Conservation (phyloP, 2,113 vertebrate species). For the Athene noctua region DNA sequence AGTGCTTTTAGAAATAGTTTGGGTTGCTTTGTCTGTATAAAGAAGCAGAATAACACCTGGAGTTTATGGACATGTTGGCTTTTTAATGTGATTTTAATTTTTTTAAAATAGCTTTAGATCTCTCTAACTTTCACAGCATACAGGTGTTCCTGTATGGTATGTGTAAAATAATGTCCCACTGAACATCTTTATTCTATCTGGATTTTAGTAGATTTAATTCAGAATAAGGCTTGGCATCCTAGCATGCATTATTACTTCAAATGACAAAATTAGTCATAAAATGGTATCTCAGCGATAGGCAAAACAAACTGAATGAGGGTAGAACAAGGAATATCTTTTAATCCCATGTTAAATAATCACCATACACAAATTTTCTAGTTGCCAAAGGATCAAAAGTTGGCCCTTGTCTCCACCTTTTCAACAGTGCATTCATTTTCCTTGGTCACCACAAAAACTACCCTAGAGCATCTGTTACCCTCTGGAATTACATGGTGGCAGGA, state of each 20-base stretch:
- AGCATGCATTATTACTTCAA: not conserved
- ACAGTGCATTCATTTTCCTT: not conserved
- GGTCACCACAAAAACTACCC: not conserved
- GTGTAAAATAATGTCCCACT: not conserved
- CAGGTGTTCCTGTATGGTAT: not conserved
- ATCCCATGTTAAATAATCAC: not conserved
- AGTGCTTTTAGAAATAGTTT: not conserved
- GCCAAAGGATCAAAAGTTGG: not conserved
- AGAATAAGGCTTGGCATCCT: not conserved
- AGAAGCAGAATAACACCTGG: not conserved
- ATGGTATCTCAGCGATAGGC: not conserved
- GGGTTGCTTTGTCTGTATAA: not conserved
- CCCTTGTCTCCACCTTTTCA: not conserved
- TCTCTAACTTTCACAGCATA: not conserved
- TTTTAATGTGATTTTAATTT: not conserved
- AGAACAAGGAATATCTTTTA: not conserved
- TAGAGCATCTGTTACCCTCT: not conserved
- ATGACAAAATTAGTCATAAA: not conserved
- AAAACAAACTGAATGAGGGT: not conserved
- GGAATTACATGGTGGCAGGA: not conserved
- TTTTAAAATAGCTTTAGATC: not conserved
- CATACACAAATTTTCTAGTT: not conserved
- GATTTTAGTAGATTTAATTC: not conserved
- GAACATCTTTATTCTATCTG: not conserved
- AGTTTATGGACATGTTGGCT: not conserved